phyloP scores from a whole-genome alignment of 2,888 invertebrate species.

The Papilio elwesi region DNA sequence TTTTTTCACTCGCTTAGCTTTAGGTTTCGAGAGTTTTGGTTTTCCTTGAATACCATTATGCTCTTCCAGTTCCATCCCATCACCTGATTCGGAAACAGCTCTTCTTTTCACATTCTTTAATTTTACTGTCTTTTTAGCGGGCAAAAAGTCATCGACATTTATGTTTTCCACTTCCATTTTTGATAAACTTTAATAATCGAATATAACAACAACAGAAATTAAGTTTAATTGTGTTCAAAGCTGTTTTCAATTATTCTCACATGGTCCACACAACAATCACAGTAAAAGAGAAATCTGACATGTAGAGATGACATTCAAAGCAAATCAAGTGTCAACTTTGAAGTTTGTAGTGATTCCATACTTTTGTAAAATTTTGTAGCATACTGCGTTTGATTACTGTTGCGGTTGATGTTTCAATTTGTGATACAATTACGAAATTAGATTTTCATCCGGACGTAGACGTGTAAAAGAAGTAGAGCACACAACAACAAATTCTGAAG shows the following conservation, averaged over 20 bases:
- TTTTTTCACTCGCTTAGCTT: conserved; percentile 73
- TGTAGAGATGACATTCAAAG: no score
- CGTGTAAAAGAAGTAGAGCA: no score
- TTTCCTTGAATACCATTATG: conserved; percentile 85
- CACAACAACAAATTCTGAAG: no score
- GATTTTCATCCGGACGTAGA: no score
- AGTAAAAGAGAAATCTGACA: conserved; percentile 50
- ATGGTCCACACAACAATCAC: conserved; percentile 51
- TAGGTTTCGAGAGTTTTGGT: conserved; percentile 68
- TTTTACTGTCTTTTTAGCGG: conserved; percentile 77
- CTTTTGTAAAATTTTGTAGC: no score
- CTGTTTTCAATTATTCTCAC: conserved; percentile 49
- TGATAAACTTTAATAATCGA: conserved; percentile 4
- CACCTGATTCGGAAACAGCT: conserved; percentile 77
- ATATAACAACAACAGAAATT: conserved; percentile 2
- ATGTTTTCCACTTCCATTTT: conserved; percentile 81
- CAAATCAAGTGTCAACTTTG: conserved; percentile 32
- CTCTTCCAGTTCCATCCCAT: conserved; percentile 87
- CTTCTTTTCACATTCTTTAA: conserved; percentile 81
- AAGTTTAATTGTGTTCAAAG: conserved; percentile 8
- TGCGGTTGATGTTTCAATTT: background rate
- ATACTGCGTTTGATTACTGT: no score
- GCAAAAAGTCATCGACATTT: conserved; percentile 79
- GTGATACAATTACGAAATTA: background rate
- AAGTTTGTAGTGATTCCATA: conserved; percentile 9